phyloP scores from a whole-genome alignment of 2,797 vertebrate genomes.

The Cyprinodon diabolis region DNA sequence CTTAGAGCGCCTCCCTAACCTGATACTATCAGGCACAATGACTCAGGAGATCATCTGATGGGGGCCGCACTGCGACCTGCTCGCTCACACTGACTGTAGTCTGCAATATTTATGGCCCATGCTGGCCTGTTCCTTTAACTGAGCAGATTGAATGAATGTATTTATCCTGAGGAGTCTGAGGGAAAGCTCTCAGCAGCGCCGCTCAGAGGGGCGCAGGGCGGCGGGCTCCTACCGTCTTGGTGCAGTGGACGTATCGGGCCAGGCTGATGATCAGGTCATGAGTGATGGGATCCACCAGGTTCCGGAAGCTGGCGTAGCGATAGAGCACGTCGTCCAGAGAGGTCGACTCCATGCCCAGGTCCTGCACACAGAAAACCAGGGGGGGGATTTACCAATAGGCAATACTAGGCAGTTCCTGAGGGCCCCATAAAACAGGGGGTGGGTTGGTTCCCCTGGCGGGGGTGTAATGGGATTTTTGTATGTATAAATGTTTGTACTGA shows the following conservation, averaged over 20 bases:
- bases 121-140: not conserved
- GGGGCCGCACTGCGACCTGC: constrained; percentile 20
- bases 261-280: constrained; percentile 98
- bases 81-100: constrained; percentile 7
- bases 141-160: not conserved
- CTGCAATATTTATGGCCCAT: constrained; percentile 9
- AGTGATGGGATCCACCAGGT: constrained; percentile 98
- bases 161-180: not conserved
- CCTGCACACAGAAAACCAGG: constrained; percentile 75
- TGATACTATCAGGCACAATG: constrained; percentile 50
- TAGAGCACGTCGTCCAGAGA: constrained; percentile 97
- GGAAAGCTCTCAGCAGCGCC: too few species aligned
- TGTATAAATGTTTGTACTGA: too few species aligned
- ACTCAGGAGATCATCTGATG: constrained; percentile 49
- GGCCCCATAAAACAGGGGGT: too few species aligned
- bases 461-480: too few species aligned
- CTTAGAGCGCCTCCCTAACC: constrained; percentile 56
- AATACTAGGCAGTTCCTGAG: too few species aligned
- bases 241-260: constrained; percentile 95
- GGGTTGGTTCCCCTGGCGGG: too few species aligned
- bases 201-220: too few species aligned
- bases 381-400: too few species aligned
- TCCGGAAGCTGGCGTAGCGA: constrained; percentile 97
- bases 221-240: constrained; percentile 87
- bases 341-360: constrained; percentile 98